Percentiles rank a stretch among this genome's conserved stretches.
These are phyloP conservation scores for Megaptera novaeangliae DNA, from an alignment of 2,113 vertebrate species.

Conservation along the genomic window DNA sequence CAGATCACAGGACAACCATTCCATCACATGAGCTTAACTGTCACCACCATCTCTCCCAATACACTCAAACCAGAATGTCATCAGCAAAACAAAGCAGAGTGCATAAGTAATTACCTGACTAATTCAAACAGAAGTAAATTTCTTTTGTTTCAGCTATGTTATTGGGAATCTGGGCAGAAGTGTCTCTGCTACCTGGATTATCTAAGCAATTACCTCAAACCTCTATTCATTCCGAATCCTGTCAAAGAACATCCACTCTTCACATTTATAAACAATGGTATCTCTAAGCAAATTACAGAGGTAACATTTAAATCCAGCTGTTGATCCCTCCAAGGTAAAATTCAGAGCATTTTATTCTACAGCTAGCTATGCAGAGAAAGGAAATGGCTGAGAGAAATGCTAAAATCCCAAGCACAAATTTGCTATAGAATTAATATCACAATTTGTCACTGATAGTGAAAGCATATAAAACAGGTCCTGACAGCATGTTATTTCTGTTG, in stretches of 20 bases:
- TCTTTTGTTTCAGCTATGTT: conserved; percentile 32
- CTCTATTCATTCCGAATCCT: conserved; percentile 33
- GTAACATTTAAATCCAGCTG: conserved; percentile 73
- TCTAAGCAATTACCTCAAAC: conserved; percentile 52
- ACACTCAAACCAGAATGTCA: neutral
- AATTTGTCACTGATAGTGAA: conserved; percentile 82
- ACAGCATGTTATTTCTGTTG: conserved; percentile 74
- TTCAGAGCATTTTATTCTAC: conserved; percentile 70
- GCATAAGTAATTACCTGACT: conserved; percentile 51
- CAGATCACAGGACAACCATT: neutral
- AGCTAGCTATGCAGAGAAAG: conserved; percentile 60
- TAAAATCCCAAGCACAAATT: conserved; percentile 75
- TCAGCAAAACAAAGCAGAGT: conserved; percentile 39
- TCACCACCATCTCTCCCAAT: neutral
- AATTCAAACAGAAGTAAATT: conserved; percentile 64
- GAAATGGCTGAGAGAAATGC: conserved; percentile 71
- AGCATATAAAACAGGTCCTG: conserved; percentile 79
- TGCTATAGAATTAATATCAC: conserved; percentile 79
- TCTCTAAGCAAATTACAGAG: conserved; percentile 62
- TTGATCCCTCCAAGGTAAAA: conserved; percentile 69
- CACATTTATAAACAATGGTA: conserved; percentile 69
- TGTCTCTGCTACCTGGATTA: conserved; percentile 55
- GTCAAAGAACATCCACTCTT: conserved; percentile 58
- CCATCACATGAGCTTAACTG: neutral
- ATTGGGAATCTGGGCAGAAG: conserved; percentile 41